A percentile compares a stretch with the other conserved stretches of the same genome.
Conservation (phyloP, 2,888 invertebrate genomes). For the Sphecodes monilicornis region DNA sequence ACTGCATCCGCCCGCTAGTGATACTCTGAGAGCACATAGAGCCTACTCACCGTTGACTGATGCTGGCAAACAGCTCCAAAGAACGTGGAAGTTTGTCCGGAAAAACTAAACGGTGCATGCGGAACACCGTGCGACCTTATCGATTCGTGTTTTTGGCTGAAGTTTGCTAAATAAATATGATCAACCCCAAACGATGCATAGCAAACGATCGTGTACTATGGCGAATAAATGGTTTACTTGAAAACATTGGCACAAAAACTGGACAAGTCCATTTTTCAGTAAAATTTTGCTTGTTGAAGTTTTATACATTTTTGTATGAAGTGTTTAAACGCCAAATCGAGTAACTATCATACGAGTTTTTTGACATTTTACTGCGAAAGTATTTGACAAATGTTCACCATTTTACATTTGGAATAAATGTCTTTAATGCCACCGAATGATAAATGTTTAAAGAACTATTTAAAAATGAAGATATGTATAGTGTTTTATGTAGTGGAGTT, state of each 20-base stretch:
- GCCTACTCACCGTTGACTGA: background rate
- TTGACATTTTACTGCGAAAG: too few species aligned
- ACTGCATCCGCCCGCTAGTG: background rate
- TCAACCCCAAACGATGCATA: background rate
- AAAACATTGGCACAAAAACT: background rate
- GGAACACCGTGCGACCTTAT: background rate
- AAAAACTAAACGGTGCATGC: background rate
- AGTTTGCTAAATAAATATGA: background rate
- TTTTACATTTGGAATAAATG: too few species aligned
- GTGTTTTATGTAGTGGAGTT: too few species aligned
- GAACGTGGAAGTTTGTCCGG: background rate
- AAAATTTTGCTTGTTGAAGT: background rate
- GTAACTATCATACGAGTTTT: too few species aligned
- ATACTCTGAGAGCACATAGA: background rate
- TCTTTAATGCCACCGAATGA: too few species aligned
- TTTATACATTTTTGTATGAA: too few species aligned
- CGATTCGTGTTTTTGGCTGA: background rate
- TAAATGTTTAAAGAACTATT: too few species aligned
- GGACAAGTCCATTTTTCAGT: background rate
- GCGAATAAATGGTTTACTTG: too few species aligned
- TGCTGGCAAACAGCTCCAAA: constrained; percentile 3
- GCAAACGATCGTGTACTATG: background rate
- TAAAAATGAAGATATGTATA: too few species aligned
- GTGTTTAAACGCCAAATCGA: too few species aligned
- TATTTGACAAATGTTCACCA: too few species aligned